phyloP scores from a whole-genome alignment of 2,888 invertebrate genomes.

The Brachypalpus laphriformis region DNA sequence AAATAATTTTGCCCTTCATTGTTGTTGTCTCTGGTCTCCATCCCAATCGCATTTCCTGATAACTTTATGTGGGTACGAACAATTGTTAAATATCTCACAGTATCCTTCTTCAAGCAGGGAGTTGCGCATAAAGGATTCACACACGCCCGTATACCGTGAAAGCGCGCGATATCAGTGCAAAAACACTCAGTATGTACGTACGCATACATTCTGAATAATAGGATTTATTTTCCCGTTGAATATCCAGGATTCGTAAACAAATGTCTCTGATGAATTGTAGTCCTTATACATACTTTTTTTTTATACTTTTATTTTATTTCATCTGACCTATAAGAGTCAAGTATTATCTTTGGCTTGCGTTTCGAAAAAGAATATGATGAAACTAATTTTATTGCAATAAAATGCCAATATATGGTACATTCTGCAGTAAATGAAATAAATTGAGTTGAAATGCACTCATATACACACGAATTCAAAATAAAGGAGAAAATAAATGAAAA shows the following conservation, averaged over 20 bases:
- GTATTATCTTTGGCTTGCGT: neutral
- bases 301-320: neutral
- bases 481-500: too few relatives aligned
- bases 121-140: neutral
- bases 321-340: neutral
- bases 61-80: neutral
- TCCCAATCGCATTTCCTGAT: neutral
- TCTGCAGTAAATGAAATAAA: too few relatives aligned
- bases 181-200: conserved; percentile 9
- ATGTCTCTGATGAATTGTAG: conserved; percentile 13
- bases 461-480: too few relatives aligned
- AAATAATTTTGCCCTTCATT: neutral
- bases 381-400: too few relatives aligned
- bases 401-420: too few relatives aligned
- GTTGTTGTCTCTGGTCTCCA: neutral
- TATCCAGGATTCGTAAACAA: conserved; percentile 21
- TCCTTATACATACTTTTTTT: neutral
- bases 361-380: too few relatives aligned
- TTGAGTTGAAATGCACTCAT: too few relatives aligned
- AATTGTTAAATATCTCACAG: neutral
- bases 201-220: conserved; percentile 14
- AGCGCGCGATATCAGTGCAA: neutral
- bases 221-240: conserved; percentile 12
- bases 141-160: neutral
- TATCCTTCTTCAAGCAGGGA: neutral